Evolutionary conservation across 1,140 invertebrate species (phyloP).

Genomic region (Samia ricini): DNA sequence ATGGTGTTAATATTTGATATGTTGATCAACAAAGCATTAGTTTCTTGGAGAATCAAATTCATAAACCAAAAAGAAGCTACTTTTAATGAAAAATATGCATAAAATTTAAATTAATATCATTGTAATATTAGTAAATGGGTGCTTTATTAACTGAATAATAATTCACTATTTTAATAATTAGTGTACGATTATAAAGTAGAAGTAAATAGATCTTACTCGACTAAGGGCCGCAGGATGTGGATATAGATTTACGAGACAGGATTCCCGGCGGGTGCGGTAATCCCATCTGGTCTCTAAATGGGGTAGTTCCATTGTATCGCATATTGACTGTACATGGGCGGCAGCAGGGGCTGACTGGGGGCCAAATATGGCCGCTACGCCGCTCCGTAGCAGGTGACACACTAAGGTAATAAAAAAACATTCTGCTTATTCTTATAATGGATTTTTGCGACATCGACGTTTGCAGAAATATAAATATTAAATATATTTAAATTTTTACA

Average conservation of each 20-base stretch:
- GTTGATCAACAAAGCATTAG: too few relatives aligned
- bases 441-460: neutral
- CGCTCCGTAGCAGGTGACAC: conserved; percentile 90
- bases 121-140: too few relatives aligned
- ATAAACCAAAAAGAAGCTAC: too few relatives aligned
- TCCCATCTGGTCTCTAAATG: conserved; percentile 97
- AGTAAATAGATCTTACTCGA: conserved; percentile 79
- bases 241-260: conserved; percentile 95
- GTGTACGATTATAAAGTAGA: too few relatives aligned
- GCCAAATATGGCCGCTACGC: conserved; percentile 96
- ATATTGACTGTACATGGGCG: conserved; percentile 96
- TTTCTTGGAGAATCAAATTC: too few relatives aligned
- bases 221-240: conserved; percentile 94
- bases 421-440: neutral
- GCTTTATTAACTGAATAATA: too few relatives aligned
- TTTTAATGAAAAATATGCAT: too few relatives aligned
- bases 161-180: neutral
- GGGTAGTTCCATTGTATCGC: conserved; percentile 96
- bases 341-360: conserved; percentile 94
- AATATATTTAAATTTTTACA: too few relatives aligned
- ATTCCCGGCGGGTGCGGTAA: conserved; percentile 90
- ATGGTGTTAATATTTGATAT: too few relatives aligned
- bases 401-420: conserved; percentile 78
- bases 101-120: too few relatives aligned
- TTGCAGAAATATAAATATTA: neutral